These are phyloP conservation scores for Calosoma granatense DNA, from an alignment of 1,140 invertebrate species.

Conservation along the genomic window DNA sequence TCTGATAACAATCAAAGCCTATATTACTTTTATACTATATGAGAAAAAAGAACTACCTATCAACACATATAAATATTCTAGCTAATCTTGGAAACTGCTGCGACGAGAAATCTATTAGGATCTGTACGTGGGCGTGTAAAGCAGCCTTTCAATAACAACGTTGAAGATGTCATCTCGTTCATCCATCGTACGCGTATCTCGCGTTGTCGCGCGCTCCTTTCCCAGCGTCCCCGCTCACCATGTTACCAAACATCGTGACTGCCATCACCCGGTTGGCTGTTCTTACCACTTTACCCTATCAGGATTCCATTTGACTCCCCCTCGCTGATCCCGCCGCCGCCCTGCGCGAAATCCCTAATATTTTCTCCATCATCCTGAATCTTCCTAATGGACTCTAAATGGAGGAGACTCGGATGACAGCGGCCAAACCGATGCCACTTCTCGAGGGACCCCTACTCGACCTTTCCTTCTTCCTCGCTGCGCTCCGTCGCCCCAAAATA, in stretches of 20 bases:
- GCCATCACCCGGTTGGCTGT: not conserved
- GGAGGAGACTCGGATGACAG: conserved; percentile 14
- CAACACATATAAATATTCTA: no score
- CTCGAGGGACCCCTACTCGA: not conserved
- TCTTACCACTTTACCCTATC: conserved; percentile 16
- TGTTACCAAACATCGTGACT: not conserved
- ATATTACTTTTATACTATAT: no score
- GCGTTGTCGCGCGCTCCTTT: not conserved
- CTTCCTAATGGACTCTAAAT: conserved; percentile 19
- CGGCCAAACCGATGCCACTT: not conserved
- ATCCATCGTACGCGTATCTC: not conserved
- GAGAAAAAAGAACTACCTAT: no score
- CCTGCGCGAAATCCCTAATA: conserved; percentile 21
- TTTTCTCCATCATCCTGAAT: conserved; percentile 23
- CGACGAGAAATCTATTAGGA: not conserved
- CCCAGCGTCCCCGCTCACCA: not conserved
- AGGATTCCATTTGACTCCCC: conserved; percentile 21
- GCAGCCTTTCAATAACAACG: not conserved
- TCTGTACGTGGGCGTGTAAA: not conserved
- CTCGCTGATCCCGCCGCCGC: conserved; percentile 10
- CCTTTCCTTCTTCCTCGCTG: not conserved
- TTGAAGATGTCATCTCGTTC: not conserved
- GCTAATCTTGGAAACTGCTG: no score
- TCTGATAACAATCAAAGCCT: no score
- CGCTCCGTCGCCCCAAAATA: not conserved